Base-by-base conservation (phyloP, 2,113 vertebrate species). In the Colossoma macropomum region DNA sequence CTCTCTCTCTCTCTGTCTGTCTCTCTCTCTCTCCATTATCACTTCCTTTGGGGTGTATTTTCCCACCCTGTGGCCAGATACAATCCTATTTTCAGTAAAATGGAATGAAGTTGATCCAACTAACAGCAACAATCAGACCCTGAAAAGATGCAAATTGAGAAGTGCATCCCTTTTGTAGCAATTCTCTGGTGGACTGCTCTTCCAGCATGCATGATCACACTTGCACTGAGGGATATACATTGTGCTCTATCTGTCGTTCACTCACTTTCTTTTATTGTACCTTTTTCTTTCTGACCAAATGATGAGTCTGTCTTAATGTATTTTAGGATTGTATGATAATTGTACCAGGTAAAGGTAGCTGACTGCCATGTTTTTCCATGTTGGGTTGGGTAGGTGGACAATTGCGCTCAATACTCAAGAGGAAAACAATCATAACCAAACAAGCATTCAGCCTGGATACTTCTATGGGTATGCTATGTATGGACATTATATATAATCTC, bases 61-160 rank as follows among this genome's bases (percentile, higher is more conserved):
- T 56, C 48, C 23, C 12, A 9, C 34, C 19, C 13, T 6, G 15
- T 0, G 23, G 50, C 52, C 60, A 27, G 54, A 16, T 21, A 73
- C 60, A 68, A 41, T 82, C 74, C 28, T 25, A 28, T 38, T 62
- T 72, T 16, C 19, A 75, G 28, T 3, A 1, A 32, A 59, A 52
- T 13, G 17, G 19, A 77, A 50, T 69, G 25, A 15, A 77, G 68
- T 59, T 25, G 50, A 34, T 69, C 48, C 25, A 32, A 75, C 66
- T 50, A 72, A 27, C 50, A 28, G 56, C 25, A 34, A 32, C 50
- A 75, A 63, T 66, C 71, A 54, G 28, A 65, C 30, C 21, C 60
- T 81, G 70, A 69, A 75, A 54, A 82, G 34, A 34, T 54, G 52
- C 66, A 80, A 54, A 52, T 66, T 66, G 25, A 56, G 13, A n/a